A percentile compares a stretch with the other conserved stretches of the same genome.
Evolutionary conservation across 2,797 vertebrate genomes (phyloP).

Genomic region (Chaunax sp.): DNA sequence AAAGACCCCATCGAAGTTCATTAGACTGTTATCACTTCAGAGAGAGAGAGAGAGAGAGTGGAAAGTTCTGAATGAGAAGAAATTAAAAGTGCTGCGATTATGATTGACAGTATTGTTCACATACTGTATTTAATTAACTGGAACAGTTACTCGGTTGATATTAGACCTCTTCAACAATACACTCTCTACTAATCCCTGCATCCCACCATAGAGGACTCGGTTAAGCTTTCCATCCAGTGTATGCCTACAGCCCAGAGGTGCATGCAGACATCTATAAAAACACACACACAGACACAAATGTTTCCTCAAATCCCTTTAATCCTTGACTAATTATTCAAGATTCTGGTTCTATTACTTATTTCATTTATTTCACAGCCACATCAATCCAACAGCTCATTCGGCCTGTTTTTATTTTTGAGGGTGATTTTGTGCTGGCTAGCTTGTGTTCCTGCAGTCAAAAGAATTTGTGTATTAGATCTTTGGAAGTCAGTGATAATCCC

Average conservation of each 20-base stretch:
- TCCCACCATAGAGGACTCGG: background rate
- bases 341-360: background rate
- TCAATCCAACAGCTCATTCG: background rate
- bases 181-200: too few relatives aligned
- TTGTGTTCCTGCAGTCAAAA: conserved; percentile 1
- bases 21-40: too few relatives aligned
- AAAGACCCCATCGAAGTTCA: too few relatives aligned
- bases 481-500: conserved; percentile 45
- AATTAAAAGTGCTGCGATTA: background rate
- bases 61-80: background rate
- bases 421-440: background rate
- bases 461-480: conserved; percentile 25
- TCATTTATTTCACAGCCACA: background rate
- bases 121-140: conserved; percentile 24
- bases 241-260: background rate
- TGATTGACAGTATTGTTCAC: background rate
- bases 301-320: too few relatives aligned
- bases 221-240: background rate
- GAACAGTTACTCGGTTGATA: conserved; percentile 5
- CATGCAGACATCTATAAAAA: background rate
- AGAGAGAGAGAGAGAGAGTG: background rate
- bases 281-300: too few relatives aligned
- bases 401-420: background rate
- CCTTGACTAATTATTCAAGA: too few relatives aligned
- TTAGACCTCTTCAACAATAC: conserved; percentile 23